Evolutionary conservation across 1,140 invertebrate genomes (phyloP).

Genomic region (Procambarus virginalis): DNA sequence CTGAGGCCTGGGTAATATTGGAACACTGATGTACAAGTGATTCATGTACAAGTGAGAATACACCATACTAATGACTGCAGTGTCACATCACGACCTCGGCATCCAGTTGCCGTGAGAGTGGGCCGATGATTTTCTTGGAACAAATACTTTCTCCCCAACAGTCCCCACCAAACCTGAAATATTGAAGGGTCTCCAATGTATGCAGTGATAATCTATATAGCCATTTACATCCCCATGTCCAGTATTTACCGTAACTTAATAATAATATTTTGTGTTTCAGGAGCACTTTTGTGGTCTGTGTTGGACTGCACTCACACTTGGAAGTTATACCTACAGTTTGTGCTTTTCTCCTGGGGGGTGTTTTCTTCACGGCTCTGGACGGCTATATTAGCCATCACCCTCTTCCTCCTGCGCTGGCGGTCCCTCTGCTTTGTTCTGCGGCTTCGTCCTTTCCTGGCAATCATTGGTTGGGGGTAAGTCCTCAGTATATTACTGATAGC

Average conservation of each 20-base stretch:
- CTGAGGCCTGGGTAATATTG: too few species aligned
- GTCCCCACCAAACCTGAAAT: background rate
- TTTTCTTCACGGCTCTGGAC: slow-evolving; percentile 89
- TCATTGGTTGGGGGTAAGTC: slow-evolving; percentile 86
- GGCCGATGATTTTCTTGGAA: too few species aligned
- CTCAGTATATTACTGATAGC: too few species aligned
- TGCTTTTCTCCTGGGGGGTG: slow-evolving; percentile 83
- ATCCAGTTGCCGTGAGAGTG: too few species aligned
- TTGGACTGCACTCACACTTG: slow-evolving; percentile 72
- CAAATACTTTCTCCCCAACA: too few species aligned
- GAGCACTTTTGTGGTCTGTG: slow-evolving; percentile 69
- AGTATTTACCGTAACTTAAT: too few species aligned
- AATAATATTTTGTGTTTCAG: slow-evolving; percentile 45
- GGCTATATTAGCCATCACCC: slow-evolving; percentile 83
- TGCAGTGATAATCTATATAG: too few species aligned
- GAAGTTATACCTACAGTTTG: slow-evolving; percentile 82
- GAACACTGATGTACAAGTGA: too few species aligned
- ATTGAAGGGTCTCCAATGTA: background rate
- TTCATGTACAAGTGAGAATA: too few species aligned
- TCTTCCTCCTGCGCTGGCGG: slow-evolving; percentile 87
- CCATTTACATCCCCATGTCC: too few species aligned
- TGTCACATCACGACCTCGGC: too few species aligned
- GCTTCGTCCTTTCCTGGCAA: slow-evolving; percentile 81
- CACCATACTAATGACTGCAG: too few species aligned
- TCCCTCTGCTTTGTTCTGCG: slow-evolving; percentile 87